A percentile compares a stretch with the other conserved stretches of the same genome.
Conservation (phyloP, 2,888 invertebrate species). For the Caenorhabditis macrosperma region DNA sequence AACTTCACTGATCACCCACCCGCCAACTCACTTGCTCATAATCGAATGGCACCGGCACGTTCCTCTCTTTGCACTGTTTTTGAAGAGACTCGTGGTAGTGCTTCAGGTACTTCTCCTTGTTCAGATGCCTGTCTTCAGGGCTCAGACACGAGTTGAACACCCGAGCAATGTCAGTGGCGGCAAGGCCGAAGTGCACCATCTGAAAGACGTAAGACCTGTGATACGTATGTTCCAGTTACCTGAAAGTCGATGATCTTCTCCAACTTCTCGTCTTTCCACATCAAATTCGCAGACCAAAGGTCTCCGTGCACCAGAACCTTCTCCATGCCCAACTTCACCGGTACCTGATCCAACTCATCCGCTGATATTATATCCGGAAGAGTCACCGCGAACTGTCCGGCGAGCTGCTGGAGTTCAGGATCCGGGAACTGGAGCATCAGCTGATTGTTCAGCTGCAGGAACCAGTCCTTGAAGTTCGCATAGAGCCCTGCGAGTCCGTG, state of each 20-base stretch:
- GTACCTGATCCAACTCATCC: constrained; percentile 28
- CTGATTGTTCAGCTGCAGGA: constrained; percentile 42
- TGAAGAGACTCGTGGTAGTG: constrained; percentile 21
- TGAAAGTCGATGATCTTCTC: constrained; percentile 59
- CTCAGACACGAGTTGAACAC: constrained; percentile 51
- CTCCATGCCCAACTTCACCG: constrained; percentile 36
- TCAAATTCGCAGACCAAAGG: constrained; percentile 62
- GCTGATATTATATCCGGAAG: constrained; percentile 38
- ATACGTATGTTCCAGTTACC: constrained; percentile 3
- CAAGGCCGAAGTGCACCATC: constrained; percentile 58
- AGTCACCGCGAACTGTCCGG: constrained; percentile 12
- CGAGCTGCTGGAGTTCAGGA: constrained; percentile 29
- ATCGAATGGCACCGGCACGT: constrained; percentile 25
- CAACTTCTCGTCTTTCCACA: constrained; percentile 49
- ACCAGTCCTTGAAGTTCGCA: constrained; percentile 44
- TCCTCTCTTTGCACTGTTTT: constrained; percentile 4
- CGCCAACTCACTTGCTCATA: constrained; percentile 39
- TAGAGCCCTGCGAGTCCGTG: constrained; percentile 40
- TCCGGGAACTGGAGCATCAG: constrained; percentile 36
- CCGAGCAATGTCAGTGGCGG: constrained; percentile 55
- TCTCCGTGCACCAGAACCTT: constrained; percentile 61
- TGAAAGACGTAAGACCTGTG: too few species aligned
- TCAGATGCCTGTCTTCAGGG: constrained; percentile 35
- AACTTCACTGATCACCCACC: constrained; percentile 3
- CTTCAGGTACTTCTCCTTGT: constrained; percentile 39